These are phyloP conservation scores for Pseudochirops cupreus DNA, from an alignment of 2,797 vertebrate species.

Conservation along the genomic window DNA sequence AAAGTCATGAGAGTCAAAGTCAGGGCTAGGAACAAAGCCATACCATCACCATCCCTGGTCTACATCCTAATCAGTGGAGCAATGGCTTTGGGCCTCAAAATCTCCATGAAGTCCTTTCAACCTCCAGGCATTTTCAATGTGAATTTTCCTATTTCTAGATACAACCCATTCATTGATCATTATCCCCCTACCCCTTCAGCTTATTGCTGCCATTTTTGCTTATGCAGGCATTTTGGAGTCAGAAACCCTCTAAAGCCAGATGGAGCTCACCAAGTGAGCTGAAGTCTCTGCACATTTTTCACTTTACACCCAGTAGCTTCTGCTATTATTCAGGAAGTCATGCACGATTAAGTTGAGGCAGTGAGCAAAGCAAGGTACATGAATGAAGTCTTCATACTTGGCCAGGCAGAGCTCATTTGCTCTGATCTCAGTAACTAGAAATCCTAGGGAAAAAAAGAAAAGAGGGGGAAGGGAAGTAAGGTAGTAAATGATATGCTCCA, in stretches of 20 bases:
- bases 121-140: background rate
- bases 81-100: background rate
- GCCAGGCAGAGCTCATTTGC: slow-evolving; percentile 77
- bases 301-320: slow-evolving; percentile 53
- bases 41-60: background rate
- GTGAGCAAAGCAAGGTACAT: slow-evolving; percentile 59
- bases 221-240: slow-evolving; percentile 31
- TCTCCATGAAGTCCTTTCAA: background rate
- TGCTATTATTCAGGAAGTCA: slow-evolving; percentile 77
- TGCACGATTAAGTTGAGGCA: slow-evolving; percentile 73
- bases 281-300: slow-evolving; percentile 54
- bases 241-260: slow-evolving; percentile 59
- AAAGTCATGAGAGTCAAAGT: slow-evolving; percentile 42
- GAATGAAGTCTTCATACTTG: slow-evolving; percentile 72
- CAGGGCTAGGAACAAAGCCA: slow-evolving; percentile 3
- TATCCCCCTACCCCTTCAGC: background rate
- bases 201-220: slow-evolving; percentile 16
- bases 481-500: slow-evolving; percentile 73
- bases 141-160: background rate
- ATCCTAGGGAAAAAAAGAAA: slow-evolving; percentile 34
- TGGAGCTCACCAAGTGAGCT: slow-evolving; percentile 50
- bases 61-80: background rate
- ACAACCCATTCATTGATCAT: background rate
- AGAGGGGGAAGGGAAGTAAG: slow-evolving; percentile 56
- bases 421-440: slow-evolving; percentile 80